Conservation (phyloP, 2,797 vertebrate species). For the Brachyrhaphis roseni region DNA sequence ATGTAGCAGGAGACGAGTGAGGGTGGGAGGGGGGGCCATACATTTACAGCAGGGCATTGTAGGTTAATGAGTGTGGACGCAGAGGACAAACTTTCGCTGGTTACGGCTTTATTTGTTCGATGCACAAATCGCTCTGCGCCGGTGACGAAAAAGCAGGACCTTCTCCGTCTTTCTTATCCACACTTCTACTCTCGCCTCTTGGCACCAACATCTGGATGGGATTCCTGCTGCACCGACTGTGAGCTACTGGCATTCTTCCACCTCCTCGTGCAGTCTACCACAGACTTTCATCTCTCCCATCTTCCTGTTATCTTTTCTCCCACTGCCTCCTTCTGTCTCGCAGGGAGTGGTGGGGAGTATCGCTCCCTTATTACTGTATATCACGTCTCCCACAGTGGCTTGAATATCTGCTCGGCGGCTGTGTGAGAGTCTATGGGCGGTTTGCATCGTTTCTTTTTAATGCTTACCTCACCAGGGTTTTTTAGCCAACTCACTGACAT, state of each 20-base stretch:
- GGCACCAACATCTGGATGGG: constrained; percentile 43
- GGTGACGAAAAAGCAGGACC: background rate
- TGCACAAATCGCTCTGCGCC: background rate
- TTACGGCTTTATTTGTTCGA: background rate
- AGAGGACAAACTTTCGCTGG: background rate
- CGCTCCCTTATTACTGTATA: constrained; percentile 36
- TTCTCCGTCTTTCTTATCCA: constrained; percentile 1
- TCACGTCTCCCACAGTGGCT: constrained; percentile 39
- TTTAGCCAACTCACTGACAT: background rate
- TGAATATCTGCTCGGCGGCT: background rate
- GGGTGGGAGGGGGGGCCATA: background rate
- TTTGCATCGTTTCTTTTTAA: constrained; percentile 9
- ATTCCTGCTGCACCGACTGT: constrained; percentile 33
- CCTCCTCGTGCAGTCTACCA: background rate
- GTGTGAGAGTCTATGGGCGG: background rate
- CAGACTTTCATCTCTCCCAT: constrained; percentile 35
- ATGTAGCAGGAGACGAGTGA: background rate
- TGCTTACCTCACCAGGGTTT: background rate
- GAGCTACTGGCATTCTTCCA: constrained; percentile 30
- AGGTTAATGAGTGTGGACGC: background rate
- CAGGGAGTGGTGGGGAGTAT: constrained; percentile 22
- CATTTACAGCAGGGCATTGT: constrained; percentile 1
- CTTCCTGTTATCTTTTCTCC: constrained; percentile 50
- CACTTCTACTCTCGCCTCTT: constrained; percentile 20
- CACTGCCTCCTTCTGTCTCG: constrained; percentile 22